Percentiles rank a stretch among this genome's conserved stretches.
These are phyloP conservation scores for Zoroaster sp. DNA, from an alignment of 53 echinoderm and acorn worm genomes.

Conservation along the genomic window DNA sequence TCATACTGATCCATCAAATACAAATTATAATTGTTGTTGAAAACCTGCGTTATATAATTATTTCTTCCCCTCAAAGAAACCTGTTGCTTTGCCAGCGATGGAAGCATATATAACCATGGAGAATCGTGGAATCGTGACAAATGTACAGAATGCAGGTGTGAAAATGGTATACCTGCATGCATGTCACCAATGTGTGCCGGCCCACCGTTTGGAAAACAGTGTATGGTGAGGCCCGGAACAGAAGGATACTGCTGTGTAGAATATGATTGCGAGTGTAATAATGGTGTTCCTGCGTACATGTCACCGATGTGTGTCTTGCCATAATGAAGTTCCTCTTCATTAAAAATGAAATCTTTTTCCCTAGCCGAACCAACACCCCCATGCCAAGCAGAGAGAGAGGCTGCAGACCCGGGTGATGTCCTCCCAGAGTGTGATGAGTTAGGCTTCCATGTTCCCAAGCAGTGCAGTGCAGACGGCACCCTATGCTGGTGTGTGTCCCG, in stretches of 20 bases:
- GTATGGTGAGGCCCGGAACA: background rate
- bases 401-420: background rate
- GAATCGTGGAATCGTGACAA: background rate
- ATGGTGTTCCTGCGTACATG: background rate
- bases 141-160: background rate
- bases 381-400: background rate
- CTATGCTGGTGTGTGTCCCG: slow-evolving; percentile 61
- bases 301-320: background rate
- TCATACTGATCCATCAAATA: too few species aligned
- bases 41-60: too few species aligned
- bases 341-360: too few species aligned
- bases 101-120: background rate
- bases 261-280: background rate
- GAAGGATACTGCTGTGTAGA: background rate
- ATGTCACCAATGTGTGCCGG: background rate
- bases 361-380: background rate
- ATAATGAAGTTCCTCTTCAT: too few species aligned
- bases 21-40: too few species aligned
- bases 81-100: background rate
- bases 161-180: background rate
- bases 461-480: slow-evolving; percentile 11
- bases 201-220: background rate
- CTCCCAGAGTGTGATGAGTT: slow-evolving; percentile 40
- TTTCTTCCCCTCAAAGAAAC: background rate
- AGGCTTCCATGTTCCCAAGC: slow-evolving; percentile 46